Evolutionary conservation across 2,888 invertebrate species (phyloP), one percentile per base, ranked within the genome.

Genomic region (Sinodicranocentrus sp.): DNA sequence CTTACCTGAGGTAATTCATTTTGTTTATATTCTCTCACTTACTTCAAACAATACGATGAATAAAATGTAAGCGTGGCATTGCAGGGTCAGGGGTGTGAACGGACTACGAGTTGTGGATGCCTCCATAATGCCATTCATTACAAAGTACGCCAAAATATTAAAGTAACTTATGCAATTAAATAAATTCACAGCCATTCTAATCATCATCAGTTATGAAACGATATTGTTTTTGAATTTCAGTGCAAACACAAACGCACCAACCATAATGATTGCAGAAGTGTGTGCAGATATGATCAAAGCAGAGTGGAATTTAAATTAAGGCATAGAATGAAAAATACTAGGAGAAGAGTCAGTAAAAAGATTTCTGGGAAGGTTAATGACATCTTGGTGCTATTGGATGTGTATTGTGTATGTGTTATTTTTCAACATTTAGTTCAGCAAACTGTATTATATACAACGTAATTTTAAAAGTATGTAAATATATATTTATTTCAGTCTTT

Each of bases 261-360:
- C 78, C 1, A 79, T 79, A 23, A 43, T 75, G 61, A 79, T 79
- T 39, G 84, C 73, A 17, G 79, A 84, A 75, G 68, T 72, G 52
- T 63, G 73, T 28, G 23, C 84, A 0, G 84, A 78, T 21, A 52
- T 79, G 57, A 73, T 84, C 13, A 39, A 59, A 48, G 23, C 21
- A 2, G 52, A 48, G 1, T 80, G 80, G 80, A 52, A 19, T 0
- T 39, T 68, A 33, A 33, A 33, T 6, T 33, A 33, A 6, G 33
- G 33, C 33, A n/a, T 33, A 33, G n/a, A 33, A 33, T 33, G 33
- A 33, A 33, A 33, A 33, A 33, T 33, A n/a, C n/a, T n/a, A n/a
- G n/a, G 33, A n/a, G 33, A 3, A 6, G 33, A 33, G 33, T 33
- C 5, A 10, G 10, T 6, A 33, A 33, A 33, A 33, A 33, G 33